These are phyloP conservation scores for Pavo muticus DNA, from an alignment of 2,113 vertebrate genomes.

Conservation along the genomic window DNA sequence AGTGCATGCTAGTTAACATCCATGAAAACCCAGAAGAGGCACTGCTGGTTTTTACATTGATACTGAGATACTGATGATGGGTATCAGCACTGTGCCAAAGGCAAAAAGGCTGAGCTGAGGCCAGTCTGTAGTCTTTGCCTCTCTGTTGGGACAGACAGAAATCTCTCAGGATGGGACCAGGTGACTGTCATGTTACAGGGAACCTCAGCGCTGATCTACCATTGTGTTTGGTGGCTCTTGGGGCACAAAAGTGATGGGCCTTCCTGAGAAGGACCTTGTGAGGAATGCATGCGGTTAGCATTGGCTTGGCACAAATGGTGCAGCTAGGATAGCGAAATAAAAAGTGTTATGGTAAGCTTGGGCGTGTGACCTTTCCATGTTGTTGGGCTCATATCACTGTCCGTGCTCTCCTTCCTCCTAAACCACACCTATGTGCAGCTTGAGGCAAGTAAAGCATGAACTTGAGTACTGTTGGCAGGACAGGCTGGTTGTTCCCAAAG, in stretches of 20 bases:
- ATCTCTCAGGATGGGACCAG: not conserved
- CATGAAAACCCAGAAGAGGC: not conserved
- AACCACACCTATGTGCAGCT: not conserved
- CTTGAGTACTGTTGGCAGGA: no score
- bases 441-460: not conserved
- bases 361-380: accelerated
- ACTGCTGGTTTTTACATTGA: not conserved
- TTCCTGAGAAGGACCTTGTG: not conserved
- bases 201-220: not conserved
- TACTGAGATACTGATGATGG: accelerated
- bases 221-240: accelerated
- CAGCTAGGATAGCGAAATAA: not conserved
- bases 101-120: not conserved
- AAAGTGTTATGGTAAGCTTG: not conserved
- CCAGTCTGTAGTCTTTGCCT: not conserved
- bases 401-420: accelerated
- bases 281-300: not conserved
- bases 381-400: accelerated
- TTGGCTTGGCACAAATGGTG: accelerated
- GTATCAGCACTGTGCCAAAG: not conserved
- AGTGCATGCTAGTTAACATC: not conserved
- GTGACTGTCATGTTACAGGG: accelerated
- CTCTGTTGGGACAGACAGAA: not conserved
- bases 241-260: accelerated
- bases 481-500: accelerated